Evolutionary conservation across 1,140 invertebrate genomes (phyloP).

Genomic region (Muscidifurax raptorellus): DNA sequence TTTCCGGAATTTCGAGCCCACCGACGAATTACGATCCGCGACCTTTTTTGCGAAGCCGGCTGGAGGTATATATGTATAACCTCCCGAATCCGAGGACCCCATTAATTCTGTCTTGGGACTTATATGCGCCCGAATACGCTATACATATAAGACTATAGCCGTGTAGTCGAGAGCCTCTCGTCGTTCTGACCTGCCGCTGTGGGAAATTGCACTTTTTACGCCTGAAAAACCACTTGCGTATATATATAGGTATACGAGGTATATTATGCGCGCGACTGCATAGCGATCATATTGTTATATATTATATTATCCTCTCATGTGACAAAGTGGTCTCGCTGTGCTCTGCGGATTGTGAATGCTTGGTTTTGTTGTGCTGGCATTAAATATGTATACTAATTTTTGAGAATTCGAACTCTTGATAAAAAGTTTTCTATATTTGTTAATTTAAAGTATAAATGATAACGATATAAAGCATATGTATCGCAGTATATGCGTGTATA

Average conservation of each 20-base stretch:
- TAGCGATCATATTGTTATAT: background rate
- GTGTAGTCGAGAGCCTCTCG: background rate
- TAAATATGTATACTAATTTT: too few species aligned
- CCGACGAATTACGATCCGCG: background rate
- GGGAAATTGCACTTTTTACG: conserved; percentile 47
- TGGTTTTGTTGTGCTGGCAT: too few species aligned
- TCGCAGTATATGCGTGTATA: too few species aligned
- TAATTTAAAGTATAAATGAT: too few species aligned
- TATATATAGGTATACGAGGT: too few species aligned
- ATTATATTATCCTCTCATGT: too few species aligned
- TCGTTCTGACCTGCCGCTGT: conserved; percentile 35
- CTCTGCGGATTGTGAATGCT: too few species aligned
- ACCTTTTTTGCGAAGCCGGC: conserved; percentile 20
- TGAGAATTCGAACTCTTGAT: too few species aligned
- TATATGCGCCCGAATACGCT: background rate
- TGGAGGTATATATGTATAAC: background rate
- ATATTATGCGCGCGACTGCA: background rate
- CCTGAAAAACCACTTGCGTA: conserved; percentile 41
- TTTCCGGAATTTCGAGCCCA: conserved; percentile 48
- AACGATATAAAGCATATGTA: too few species aligned
- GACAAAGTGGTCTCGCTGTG: too few species aligned
- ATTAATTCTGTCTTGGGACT: conserved; percentile 33
- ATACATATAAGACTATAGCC: too few species aligned
- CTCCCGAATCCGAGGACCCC: conserved; percentile 1
- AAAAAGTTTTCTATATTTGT: too few species aligned